phyloP scores from a whole-genome alignment of 2,797 vertebrate species.

The Chlorospingus flavigularis region DNA sequence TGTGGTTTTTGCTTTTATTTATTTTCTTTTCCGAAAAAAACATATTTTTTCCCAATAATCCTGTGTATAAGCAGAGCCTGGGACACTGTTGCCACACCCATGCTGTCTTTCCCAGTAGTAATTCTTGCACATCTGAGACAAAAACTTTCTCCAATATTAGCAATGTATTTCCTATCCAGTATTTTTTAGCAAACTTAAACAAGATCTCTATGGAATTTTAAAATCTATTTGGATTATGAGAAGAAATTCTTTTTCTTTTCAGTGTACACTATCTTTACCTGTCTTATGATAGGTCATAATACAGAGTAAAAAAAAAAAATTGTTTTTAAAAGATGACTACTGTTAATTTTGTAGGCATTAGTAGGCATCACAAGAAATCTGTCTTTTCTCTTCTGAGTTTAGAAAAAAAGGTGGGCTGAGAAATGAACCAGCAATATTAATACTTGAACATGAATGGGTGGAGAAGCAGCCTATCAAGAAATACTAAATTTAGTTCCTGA shows the following conservation, averaged over 20 bases:
- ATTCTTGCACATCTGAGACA: background rate
- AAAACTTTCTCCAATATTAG: background rate
- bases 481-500: background rate
- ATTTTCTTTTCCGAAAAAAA: background rate
- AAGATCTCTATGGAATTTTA: background rate
- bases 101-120: background rate
- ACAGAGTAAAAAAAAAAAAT: background rate
- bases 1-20: background rate
- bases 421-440: background rate
- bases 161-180: background rate
- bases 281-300: background rate
- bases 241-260: background rate
- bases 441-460: background rate
- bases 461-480: background rate
- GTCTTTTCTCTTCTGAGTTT: background rate
- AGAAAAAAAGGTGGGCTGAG: background rate
- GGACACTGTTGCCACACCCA: background rate
- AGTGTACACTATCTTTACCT: background rate
- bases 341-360: background rate
- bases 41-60: background rate
- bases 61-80: background rate
- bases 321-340: background rate
- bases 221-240: background rate
- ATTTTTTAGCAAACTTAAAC: background rate
- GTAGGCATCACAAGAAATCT: background rate